phyloP scores from a whole-genome alignment of 2,888 invertebrate genomes.

The Sphaerophoria taeniata region DNA sequence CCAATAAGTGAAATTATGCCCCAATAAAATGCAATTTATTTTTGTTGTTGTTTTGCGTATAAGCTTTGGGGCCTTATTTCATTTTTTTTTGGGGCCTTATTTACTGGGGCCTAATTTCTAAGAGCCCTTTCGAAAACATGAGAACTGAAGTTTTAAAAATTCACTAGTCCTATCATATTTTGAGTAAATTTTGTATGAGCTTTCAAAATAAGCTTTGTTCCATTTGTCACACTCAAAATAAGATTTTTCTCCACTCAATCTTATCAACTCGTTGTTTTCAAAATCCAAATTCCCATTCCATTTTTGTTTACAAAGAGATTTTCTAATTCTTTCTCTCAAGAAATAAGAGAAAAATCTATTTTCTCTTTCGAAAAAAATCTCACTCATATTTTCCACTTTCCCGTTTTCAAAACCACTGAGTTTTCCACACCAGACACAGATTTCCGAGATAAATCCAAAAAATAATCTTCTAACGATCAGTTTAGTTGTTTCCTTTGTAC shows the following conservation, averaged over 20 bases:
- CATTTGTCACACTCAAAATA: neutral
- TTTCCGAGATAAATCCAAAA: constrained; percentile 38
- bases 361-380: neutral
- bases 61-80: no score
- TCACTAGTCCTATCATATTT: no score
- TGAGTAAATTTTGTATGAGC: no score
- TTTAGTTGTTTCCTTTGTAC: constrained; percentile 66
- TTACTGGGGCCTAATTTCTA: no score
- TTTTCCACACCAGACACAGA: constrained; percentile 13
- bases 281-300: neutral
- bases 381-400: constrained; percentile 63
- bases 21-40: no score
- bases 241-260: neutral
- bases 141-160: no score
- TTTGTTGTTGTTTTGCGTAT: no score
- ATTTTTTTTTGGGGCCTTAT: no score
- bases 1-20: no score
- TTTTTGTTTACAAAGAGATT: constrained; percentile 36
- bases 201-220: no score
- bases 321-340: neutral
- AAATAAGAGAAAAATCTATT: constrained; percentile 1
- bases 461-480: constrained; percentile 61
- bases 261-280: constrained; percentile 30
- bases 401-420: constrained; percentile 27
- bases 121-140: no score